phyloP scores from a whole-genome alignment of 2,113 vertebrate species.

The Burhinus bistriatus region DNA sequence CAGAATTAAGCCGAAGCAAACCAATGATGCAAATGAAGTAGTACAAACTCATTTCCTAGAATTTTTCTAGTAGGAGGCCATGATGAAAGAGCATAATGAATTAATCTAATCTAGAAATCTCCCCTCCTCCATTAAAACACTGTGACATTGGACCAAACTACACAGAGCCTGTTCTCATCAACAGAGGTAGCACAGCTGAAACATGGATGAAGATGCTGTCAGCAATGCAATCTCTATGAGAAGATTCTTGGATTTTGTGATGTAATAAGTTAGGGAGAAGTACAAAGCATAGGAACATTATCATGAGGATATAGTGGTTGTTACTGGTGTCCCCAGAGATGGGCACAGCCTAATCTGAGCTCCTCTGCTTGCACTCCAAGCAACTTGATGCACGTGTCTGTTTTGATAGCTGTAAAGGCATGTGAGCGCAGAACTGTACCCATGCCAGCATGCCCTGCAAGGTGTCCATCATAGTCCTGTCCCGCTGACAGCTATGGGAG shows the following conservation, averaged over 20 bases:
- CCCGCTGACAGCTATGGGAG: background rate
- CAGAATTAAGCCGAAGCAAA: background rate
- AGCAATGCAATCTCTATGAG: background rate
- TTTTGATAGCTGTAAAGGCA: background rate
- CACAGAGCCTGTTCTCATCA: background rate
- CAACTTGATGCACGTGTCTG: background rate
- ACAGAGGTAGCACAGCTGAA: background rate
- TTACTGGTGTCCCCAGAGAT: background rate
- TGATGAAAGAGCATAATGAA: background rate
- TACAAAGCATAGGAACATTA: background rate
- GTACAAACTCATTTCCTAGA: background rate
- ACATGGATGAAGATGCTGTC: background rate
- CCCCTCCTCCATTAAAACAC: background rate
- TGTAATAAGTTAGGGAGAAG: background rate
- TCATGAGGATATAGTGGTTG: background rate
- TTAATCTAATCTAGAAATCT: background rate
- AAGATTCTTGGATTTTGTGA: background rate
- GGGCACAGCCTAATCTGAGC: background rate
- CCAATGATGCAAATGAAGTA: background rate
- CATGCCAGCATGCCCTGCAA: fast-evolving
- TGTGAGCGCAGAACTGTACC: background rate
- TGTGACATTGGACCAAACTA: background rate
- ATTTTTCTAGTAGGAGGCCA: background rate
- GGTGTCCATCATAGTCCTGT: background rate
- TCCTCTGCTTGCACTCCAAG: background rate